phyloP scores from a whole-genome alignment of 2,888 invertebrate species.

The Ormyrus pomaceus region DNA sequence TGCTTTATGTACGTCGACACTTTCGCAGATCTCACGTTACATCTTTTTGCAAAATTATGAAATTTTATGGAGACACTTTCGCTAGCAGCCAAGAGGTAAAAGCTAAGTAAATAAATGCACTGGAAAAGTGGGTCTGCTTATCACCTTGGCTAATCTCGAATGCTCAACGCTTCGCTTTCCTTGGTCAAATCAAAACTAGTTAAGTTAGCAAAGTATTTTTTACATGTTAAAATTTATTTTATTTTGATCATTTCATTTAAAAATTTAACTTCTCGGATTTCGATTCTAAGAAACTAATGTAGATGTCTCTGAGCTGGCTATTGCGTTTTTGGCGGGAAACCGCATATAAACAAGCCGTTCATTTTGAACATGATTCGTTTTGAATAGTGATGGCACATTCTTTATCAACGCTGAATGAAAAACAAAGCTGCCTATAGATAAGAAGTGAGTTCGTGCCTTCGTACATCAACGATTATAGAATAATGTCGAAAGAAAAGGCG shows the following conservation, averaged over 20 bases:
- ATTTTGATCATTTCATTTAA: too few species aligned
- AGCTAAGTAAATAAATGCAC: slow-evolving; percentile 7
- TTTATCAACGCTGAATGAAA: too few species aligned
- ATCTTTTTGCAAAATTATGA: slow-evolving; percentile 56
- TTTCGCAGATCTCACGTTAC: slow-evolving; percentile 42
- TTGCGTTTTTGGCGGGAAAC: slow-evolving; percentile 8
- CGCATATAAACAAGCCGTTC: too few species aligned
- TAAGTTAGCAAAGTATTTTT: too few species aligned
- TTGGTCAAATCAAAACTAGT: neutral
- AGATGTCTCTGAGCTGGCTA: neutral
- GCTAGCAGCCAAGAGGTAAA: neutral
- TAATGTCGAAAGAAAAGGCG: slow-evolving; percentile 38
- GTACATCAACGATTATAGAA: neutral
- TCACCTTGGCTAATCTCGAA: slow-evolving; percentile 7
- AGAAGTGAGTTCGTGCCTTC: too few species aligned
- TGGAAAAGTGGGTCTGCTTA: slow-evolving; percentile 40
- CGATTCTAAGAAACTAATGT: neutral
- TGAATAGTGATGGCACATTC: too few species aligned
- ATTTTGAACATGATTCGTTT: too few species aligned
- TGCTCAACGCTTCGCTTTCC: slow-evolving; percentile 33
- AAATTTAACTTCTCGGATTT: too few species aligned
- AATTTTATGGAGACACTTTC: slow-evolving; percentile 48
- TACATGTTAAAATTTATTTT: too few species aligned
- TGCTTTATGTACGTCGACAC: neutral
- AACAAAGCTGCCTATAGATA: too few species aligned